Evolutionary conservation across 2,888 invertebrate species (phyloP).

Genomic region (Listrodromus nycthemerus): DNA sequence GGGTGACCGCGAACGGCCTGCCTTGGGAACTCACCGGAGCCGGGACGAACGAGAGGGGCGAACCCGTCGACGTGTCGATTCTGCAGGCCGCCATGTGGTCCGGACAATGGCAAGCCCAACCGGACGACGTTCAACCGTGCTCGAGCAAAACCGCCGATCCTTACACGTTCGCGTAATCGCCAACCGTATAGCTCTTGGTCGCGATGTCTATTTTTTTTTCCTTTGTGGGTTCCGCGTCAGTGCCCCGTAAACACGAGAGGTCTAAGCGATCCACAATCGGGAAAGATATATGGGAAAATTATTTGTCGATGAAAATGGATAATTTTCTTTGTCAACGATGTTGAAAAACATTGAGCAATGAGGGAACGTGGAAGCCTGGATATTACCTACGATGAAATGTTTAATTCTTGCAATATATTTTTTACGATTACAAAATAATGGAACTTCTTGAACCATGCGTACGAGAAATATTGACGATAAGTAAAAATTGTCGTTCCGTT

Average conservation of each 20-base stretch:
- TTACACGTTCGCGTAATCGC: slow-evolving; percentile 79
- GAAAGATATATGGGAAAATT: not conserved
- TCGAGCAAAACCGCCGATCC: slow-evolving; percentile 83
- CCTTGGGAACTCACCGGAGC: slow-evolving; percentile 80
- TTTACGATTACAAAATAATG: too few species aligned
- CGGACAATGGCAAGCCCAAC: slow-evolving; percentile 79
- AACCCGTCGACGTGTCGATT: slow-evolving; percentile 74
- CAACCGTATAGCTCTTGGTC: not conserved
- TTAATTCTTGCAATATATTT: not conserved
- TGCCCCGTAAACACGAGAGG: not conserved
- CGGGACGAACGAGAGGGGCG: slow-evolving; percentile 73
- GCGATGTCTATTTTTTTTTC: not conserved
- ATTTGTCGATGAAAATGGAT: not conserved
- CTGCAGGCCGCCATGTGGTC: slow-evolving; percentile 79
- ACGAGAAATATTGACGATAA: too few species aligned
- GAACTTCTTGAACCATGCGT: too few species aligned
- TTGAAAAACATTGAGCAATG: not conserved
- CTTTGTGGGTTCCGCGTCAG: not conserved
- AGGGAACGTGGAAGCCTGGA: not conserved
- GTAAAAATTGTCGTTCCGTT: too few species aligned
- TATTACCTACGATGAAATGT: not conserved
- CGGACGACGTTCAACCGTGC: slow-evolving; percentile 82
- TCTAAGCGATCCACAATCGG: not conserved
- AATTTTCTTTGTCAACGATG: not conserved
- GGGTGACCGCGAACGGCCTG: slow-evolving; percentile 78